These are phyloP conservation scores for Anseranas semipalmata DNA, from an alignment of 2,113 vertebrate genomes.

Conservation along the genomic window DNA sequence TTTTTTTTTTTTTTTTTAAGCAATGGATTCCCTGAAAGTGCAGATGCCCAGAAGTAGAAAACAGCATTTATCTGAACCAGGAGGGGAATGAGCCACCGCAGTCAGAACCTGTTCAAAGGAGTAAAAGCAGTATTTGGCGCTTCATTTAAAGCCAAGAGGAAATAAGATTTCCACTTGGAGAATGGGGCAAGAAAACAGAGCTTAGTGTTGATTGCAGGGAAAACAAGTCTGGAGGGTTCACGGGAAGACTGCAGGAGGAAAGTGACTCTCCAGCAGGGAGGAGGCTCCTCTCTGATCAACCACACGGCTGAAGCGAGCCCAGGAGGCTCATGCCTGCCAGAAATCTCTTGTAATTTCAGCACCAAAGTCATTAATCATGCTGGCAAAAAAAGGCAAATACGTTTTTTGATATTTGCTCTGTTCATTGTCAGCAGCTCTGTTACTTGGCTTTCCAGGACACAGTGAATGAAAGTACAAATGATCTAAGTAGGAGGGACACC, in stretches of 20 bases:
- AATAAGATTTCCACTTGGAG: not conserved
- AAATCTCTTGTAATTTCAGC: not conserved
- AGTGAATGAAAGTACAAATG: not conserved
- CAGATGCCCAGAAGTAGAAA: not conserved
- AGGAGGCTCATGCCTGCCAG: not conserved
- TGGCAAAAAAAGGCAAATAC: not conserved
- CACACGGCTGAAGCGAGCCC: fast-evolving
- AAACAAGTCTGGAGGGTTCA: not conserved
- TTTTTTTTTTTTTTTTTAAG: not conserved
- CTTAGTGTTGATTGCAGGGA: not conserved
- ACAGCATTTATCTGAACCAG: not conserved
- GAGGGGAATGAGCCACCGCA: not conserved
- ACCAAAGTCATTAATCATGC: not conserved
- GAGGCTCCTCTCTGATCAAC: not conserved
- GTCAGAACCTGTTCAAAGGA: not conserved
- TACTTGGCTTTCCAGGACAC: not conserved
- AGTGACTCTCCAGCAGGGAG: not conserved
- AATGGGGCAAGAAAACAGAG: not conserved
- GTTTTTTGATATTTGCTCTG: not conserved
- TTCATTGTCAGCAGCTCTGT: not conserved
- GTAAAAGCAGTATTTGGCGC: not conserved
- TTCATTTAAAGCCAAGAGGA: not conserved
- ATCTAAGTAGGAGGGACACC: not conserved
- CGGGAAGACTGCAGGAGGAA: not conserved
- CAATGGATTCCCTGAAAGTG: not conserved